Conservation (phyloP, 2,113 vertebrate genomes). For the Numida meleagris region DNA sequence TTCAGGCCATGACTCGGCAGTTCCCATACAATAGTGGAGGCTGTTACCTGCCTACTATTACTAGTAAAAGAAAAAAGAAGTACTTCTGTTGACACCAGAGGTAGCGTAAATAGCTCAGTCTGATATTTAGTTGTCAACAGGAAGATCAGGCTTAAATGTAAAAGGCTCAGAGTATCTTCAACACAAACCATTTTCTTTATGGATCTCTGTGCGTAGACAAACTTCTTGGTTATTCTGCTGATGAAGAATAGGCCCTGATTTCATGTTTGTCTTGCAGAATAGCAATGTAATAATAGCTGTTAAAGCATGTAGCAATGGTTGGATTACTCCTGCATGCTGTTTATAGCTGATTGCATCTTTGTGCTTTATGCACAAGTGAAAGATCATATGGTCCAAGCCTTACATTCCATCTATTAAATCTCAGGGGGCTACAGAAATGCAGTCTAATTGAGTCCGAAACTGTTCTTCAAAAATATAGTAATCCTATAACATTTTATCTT, state of each 20-base stretch:
- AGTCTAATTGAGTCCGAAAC: not conserved
- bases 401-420: not conserved
- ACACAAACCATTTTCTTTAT: not conserved
- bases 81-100: not conserved
- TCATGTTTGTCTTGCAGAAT: not conserved
- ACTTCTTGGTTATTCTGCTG: not conserved
- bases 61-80: not conserved
- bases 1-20: too few species aligned
- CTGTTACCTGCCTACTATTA: not conserved
- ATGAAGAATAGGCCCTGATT: not conserved
- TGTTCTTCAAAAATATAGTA: not conserved
- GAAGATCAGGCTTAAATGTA: not conserved
- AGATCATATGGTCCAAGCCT: not conserved
- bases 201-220: not conserved
- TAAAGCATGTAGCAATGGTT: not conserved
- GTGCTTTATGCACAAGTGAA: not conserved
- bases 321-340: not conserved
- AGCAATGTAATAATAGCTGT: not conserved
- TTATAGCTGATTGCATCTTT: not conserved
- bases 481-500: not conserved
- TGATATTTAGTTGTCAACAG: not conserved
- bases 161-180: not conserved
- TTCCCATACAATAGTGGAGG: not conserved
- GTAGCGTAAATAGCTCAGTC: not conserved
- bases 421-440: not conserved